Evolutionary conservation across 2,797 vertebrate species (phyloP), one percentile per base, ranked within the genome.

Genomic region (Sebastes jordani): DNA sequence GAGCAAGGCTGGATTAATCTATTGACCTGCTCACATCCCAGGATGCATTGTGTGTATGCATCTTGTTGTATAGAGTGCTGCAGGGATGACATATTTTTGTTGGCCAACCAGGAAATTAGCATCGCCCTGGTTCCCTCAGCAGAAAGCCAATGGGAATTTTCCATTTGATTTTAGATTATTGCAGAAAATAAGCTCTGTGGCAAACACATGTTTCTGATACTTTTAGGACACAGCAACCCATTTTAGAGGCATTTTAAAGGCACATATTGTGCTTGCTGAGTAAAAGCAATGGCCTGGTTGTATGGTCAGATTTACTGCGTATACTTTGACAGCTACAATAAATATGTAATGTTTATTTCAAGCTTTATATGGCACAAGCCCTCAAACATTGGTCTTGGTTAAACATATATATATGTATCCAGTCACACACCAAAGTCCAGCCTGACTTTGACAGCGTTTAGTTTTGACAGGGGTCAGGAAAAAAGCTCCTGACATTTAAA

Each of bases 401-500:
- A 82, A 84, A 49, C 46, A 42, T 46, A 46, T 46, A 42, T 42
- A 46, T 49, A 49, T 49, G 46, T 20, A 49, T 49, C 18, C 46
- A 49, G 46, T 63, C 86, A 86, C 83, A 81, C 67, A 54, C 66
- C 20, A 7, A 65, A 81, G 63, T 75, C 55, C 58, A 69, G 72
- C 55, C 56, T 87, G 59, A 49, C 69, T 85, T 72, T 88, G 84
- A 90, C 71, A 38, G 72, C 8, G 13, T 89, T 79, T 81, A 52
- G 42, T 74, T 84, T 71, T 82, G 89, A 89, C 73, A 86, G 76
- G 58, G 81, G 82, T 86, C 79, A 71, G 67, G 34, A 22, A 74
- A 82, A 67, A 84, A 75, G 66, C 80, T 89, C 71, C 81, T 89
- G 90, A 92, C 90, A 89, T 92, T 87, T 88, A 84, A 83, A 80